These are phyloP conservation scores for Heliopora coerulea DNA, from an alignment of 92 coral and sea anemone species.

Conservation along the genomic window DNA sequence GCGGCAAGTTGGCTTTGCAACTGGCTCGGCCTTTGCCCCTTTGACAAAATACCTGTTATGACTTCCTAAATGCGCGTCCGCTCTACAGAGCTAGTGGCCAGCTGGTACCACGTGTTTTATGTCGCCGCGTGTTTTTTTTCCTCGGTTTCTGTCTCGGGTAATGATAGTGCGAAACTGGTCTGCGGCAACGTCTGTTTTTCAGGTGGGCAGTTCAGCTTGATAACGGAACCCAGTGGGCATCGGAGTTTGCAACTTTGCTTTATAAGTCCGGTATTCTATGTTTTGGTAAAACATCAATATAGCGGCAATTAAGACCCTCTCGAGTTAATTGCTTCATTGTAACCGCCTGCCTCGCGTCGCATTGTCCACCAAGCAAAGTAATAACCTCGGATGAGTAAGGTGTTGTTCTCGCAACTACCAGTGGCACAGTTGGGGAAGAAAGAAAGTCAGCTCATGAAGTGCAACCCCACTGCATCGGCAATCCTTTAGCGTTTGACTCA, in stretches of 20 bases:
- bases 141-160: no score
- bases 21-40: no score
- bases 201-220: not conserved
- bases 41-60: no score
- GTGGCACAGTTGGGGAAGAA: not conserved
- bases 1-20: not conserved
- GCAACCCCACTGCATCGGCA: not conserved
- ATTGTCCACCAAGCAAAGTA: conserved; percentile 15
- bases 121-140: not conserved
- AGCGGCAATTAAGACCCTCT: conserved; percentile 4
- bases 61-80: no score
- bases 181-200: not conserved
- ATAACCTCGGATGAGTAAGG: not conserved
- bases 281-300: not conserved
- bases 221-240: not conserved
- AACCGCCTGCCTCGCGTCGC: not conserved
- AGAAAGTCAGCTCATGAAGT: not conserved
- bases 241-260: not conserved
- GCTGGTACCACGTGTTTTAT: not conserved
- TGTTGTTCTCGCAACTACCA: not conserved
- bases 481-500: not conserved
- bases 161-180: no score
- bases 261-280: not conserved
- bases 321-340: conserved; percentile 28
- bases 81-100: no score